Base-by-base conservation (phyloP, 2,113 vertebrate genomes). In the Strix uralensis region DNA sequence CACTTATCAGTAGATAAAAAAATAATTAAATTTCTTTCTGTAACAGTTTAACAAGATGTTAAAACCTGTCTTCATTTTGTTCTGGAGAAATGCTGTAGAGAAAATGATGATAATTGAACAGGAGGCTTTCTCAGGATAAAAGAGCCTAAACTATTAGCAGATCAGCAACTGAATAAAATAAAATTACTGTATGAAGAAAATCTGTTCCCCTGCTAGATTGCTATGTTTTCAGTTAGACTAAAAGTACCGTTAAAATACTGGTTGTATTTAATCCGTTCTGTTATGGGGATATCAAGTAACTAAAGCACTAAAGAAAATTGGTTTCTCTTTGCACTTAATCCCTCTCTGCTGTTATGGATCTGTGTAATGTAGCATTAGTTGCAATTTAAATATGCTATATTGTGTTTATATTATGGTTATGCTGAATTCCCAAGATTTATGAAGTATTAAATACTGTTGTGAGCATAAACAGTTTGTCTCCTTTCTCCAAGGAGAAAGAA, bases 291-390 rank as follows among this genome's bases (percentile, higher is more conserved):
- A 95, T 92, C 92, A 79, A 49, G 78, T 96, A 86, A 89, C 92
- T 78, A 25, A 95, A 97, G 96, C 98, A 98, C 97, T 98, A 98
- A 97, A 96, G 97, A 94, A 97, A 98, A 98, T 98, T 97, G 97
- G 95, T 97, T 96, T 97, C 94, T 96, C 88, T 97, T 92, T 89
- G 90, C 66, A 25, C 91, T 75, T 80, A 89, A 96, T 89, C 94
- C 96, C 91, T 80, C 74, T 85, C 90, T 78, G 74, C 88, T 69
- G 81, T 90, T 95, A 92, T 34, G 52, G 82, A 91, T 88, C 74
- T 65, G 55, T 80, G 72, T 94, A 93, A 65, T 62, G 30, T 29
- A 94, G 82, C 91, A 30, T 36, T 77, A 78, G 47, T 90, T 86
- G 71, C 92, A 74, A 86, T 87, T 95, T 65, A 71, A 82, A 91